These are phyloP conservation scores for Trichomalopsis sarcophagae DNA, from an alignment of 1,140 invertebrate species.

Conservation along the genomic window DNA sequence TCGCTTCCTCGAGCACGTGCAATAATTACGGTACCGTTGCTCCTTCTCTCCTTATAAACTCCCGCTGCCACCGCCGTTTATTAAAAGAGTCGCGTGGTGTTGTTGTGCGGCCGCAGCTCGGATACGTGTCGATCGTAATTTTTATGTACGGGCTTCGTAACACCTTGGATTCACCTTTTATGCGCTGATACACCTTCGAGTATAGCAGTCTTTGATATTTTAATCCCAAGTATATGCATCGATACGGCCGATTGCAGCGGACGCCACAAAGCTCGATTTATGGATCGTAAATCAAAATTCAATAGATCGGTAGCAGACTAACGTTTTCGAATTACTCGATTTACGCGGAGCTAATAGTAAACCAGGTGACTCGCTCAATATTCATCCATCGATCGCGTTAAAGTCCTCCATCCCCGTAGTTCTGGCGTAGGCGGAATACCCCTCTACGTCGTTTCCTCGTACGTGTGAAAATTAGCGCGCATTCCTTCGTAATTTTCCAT, in stretches of 20 bases:
- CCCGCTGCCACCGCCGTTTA: neutral
- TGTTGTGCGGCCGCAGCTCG: neutral
- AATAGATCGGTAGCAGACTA: neutral
- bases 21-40: constrained; percentile 50
- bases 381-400: neutral
- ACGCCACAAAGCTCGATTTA: neutral
- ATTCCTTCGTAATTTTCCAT: constrained; percentile 15
- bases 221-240: neutral
- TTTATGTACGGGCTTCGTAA: neutral
- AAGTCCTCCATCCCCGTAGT: neutral
- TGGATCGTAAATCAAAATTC: neutral
- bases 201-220: neutral
- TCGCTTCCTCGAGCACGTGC: constrained; percentile 17
- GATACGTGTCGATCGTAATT: neutral
- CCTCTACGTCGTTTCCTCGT: neutral
- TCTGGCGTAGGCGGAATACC: no score
- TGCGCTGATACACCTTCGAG: neutral
- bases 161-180: no score
- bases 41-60: neutral
- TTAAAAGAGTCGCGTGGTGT: constrained; percentile 13
- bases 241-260: neutral
- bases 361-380: neutral
- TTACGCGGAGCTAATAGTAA: neutral
- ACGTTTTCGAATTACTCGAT: neutral
- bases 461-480: neutral